Conservation (phyloP, 1,140 invertebrate genomes). For the Micrasema minimum region DNA sequence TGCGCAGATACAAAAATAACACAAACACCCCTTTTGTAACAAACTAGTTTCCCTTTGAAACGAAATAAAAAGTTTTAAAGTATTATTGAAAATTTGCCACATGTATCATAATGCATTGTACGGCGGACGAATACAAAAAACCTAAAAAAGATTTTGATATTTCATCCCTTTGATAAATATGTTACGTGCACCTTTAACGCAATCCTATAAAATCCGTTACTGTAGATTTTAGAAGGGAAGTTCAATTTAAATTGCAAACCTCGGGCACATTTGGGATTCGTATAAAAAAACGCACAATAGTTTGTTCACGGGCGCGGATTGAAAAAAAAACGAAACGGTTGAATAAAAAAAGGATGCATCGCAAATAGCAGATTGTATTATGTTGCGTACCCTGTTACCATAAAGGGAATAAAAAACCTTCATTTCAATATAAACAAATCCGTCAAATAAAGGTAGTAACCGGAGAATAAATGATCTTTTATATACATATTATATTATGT, state of each 20-base stretch:
- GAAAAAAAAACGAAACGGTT: constrained; percentile 36
- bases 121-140: constrained; percentile 13
- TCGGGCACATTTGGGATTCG: constrained; percentile 39
- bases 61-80: constrained; percentile 50
- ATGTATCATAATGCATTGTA: constrained; percentile 54
- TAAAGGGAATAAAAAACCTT: constrained; percentile 34
- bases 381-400: constrained; percentile 35
- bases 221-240: constrained; percentile 22
- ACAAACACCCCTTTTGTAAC: constrained; percentile 50
- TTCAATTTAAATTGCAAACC: constrained; percentile 50
- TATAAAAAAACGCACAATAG: constrained; percentile 35
- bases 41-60: constrained; percentile 44
- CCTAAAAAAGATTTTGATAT: constrained; percentile 46
- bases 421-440: constrained; percentile 46
- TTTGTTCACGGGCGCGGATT: constrained; percentile 32
- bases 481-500: constrained; percentile 31
- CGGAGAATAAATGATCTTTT: constrained; percentile 40
- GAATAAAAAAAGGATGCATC: constrained; percentile 47
- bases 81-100: constrained; percentile 53
- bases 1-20: constrained; percentile 20
- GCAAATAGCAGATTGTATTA: constrained; percentile 43
- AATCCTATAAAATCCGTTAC: constrained; percentile 50
- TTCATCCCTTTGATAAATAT: constrained; percentile 54
- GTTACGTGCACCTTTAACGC: constrained; percentile 48
- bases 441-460: constrained; percentile 41